Evolutionary conservation across 2,113 vertebrate species (phyloP).

Genomic region (Ceyx margarethae): DNA sequence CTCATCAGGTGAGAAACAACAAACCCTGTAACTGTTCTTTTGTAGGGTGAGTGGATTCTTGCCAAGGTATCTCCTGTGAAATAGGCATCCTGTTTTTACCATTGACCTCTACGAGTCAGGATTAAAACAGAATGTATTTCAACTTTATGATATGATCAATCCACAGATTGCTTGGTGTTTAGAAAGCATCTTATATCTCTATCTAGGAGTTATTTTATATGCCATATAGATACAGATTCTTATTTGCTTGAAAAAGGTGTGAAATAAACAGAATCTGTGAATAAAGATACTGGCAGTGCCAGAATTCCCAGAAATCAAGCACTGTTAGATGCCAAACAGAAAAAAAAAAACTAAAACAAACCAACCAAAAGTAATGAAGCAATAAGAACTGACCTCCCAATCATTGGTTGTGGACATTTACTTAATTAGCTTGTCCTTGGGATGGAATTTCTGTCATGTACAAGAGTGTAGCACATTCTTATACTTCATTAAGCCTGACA

Average conservation of each 20-base stretch:
- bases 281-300: not conserved
- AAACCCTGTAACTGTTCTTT: not conserved
- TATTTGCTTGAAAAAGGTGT: not conserved
- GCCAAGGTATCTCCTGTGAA: not conserved
- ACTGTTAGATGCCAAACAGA: not conserved
- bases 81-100: not conserved
- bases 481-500: not conserved
- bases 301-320: not conserved
- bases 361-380: not conserved
- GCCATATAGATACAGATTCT: not conserved
- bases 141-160: not conserved
- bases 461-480: not conserved
- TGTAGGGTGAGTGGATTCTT: not conserved
- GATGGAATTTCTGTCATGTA: not conserved
- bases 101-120: not conserved
- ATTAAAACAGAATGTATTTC: not conserved
- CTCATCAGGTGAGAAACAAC: not conserved
- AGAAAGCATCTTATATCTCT: not conserved
- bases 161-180: not conserved
- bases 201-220: not conserved
- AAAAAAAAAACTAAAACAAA: not conserved
- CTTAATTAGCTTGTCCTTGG: not conserved
- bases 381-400: not conserved
- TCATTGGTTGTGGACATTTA: not conserved
- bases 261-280: not conserved